These are phyloP conservation scores for Porites cylindrica DNA, from an alignment of 92 coral and sea anemone genomes.

Conservation along the genomic window DNA sequence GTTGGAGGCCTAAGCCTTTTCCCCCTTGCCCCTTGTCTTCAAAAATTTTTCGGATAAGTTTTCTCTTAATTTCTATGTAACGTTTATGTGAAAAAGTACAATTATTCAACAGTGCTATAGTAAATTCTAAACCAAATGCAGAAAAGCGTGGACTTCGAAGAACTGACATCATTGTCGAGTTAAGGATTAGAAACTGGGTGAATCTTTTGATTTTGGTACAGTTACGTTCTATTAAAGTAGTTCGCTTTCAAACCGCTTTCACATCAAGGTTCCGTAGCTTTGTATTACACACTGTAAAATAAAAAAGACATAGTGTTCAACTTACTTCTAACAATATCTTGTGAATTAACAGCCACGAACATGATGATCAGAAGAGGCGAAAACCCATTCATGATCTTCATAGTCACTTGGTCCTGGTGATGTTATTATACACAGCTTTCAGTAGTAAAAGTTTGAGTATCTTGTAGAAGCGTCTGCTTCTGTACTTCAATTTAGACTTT, in stretches of 20 bases:
- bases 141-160: not conserved
- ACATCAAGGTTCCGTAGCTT: not conserved
- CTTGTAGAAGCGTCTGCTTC: not conserved
- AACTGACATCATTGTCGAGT: not conserved
- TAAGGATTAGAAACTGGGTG: not conserved
- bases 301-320: not conserved
- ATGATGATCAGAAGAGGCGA: conserved; percentile 12
- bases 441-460: not conserved
- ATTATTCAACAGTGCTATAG: not conserved
- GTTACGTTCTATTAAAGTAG: not conserved
- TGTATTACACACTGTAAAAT: not conserved
- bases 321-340: conserved; percentile 25
- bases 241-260: not conserved
- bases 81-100: not conserved
- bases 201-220: not conserved
- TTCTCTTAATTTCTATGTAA: too few relatives aligned
- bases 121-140: not conserved
- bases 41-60: too few relatives aligned
- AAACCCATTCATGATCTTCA: conserved; percentile 17
- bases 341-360: conserved; percentile 11
- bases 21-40: too few relatives aligned
- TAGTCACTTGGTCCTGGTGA: not conserved
- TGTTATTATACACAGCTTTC: not conserved
- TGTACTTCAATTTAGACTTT: conserved; percentile 9
- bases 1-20: too few relatives aligned